Evolutionary conservation across 2,797 vertebrate genomes (phyloP), one percentile per base, ranked within the genome.

Genomic region (Sternarchorhynchus goeldii): DNA sequence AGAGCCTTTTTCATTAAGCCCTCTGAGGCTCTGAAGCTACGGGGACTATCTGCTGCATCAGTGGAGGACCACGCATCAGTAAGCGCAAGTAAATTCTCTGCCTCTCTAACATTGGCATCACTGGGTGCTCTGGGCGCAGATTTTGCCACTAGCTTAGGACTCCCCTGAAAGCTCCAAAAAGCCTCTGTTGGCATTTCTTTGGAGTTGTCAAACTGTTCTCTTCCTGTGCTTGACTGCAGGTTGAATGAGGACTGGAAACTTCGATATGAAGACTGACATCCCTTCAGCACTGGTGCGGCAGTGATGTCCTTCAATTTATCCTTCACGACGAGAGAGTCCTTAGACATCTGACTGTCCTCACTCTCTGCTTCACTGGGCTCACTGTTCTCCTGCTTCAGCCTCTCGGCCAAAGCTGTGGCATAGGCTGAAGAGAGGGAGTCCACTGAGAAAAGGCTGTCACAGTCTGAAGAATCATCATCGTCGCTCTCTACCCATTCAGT

Each of bases 351-450:
- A 84, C 95, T 96, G 82, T 96, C 93, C 65, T 95, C 94, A 0
- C 96, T 98, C 81, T 96, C 95, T 1, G 92, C 89, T 73, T 94
- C 94, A 34, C 95, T 93, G 29, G 73, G 88, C 62, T 81, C 88
- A 16, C 79, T 83, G 78, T 94, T 92, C 77, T 95, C 92, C n/a
- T 80, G 87, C 70, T 88, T 92, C 68, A 91, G 83, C 62, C 93
- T 93, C 73, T 94, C 89, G 3, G 85, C 87, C 5, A 95, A 88
- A 62, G 89, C 88, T 77, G 89, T 91, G 10, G 90, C 90, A 77
- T 92, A 95, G 75, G 94, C 89, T 10, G 91, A 95, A 6, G 96
- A 98, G 62, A 99, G 94, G 14, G 97, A 99, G 88, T 98, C 97
- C 20, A 95, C 85, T 50, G 97, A 99, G 87, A 95, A 96, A 62